These are phyloP conservation scores for Hyperoplus immaculatus DNA, from an alignment of 2,797 vertebrate species.

Conservation along the genomic window DNA sequence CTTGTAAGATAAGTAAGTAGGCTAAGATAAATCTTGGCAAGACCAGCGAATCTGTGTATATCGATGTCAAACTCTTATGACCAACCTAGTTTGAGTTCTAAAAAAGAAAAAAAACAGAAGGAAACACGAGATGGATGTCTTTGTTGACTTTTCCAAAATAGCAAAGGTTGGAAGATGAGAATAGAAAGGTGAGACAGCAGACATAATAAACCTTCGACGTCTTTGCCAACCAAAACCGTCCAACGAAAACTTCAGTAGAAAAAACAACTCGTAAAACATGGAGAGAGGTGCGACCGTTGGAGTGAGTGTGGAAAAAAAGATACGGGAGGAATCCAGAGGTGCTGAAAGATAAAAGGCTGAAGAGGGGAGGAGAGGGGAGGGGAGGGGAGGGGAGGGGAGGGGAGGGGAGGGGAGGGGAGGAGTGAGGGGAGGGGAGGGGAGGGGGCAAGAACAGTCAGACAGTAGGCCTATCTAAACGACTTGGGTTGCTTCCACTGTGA, in stretches of 20 bases:
- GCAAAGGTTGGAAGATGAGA: constrained; percentile 13
- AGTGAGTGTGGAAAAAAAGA: constrained; percentile 31
- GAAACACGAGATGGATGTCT: neutral
- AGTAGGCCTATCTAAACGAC: constrained; percentile 39
- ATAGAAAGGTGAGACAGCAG: constrained; percentile 12
- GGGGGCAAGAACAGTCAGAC: constrained; percentile 40
- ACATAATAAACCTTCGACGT: constrained; percentile 4
- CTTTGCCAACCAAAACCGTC: constrained; percentile 17
- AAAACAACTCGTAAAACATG: constrained; percentile 11
- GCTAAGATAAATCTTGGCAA: too few relatives aligned
- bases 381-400: constrained; percentile 5
- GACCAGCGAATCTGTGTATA: neutral
- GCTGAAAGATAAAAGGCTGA: constrained; percentile 51
- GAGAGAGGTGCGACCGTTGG: constrained; percentile 28
- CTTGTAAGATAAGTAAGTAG: neutral
- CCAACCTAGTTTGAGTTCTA: neutral
- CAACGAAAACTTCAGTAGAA: constrained; percentile 19
- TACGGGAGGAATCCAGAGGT: constrained; percentile 48
- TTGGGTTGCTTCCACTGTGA: constrained; percentile 48
- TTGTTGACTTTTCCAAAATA: constrained; percentile 11
- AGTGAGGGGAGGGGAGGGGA: constrained; percentile 12
- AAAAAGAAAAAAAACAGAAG: neutral
- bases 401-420: constrained; percentile 5
- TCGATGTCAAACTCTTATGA: neutral
- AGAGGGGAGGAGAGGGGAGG: constrained; percentile 4